Conservation (phyloP, 2,113 vertebrate species). For the Carassius auratus region DNA sequence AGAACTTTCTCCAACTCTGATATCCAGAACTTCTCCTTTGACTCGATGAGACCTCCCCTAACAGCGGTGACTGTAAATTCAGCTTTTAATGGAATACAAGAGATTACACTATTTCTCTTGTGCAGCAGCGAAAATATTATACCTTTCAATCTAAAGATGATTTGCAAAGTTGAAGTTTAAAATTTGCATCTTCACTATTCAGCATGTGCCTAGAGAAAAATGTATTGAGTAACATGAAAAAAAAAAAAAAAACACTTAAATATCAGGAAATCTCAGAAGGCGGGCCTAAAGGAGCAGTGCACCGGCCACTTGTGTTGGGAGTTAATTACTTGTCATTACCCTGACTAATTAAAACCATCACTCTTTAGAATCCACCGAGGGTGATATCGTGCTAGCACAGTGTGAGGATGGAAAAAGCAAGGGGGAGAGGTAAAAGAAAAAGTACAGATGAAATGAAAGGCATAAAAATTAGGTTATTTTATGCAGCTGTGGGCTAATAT, state of each 20-base stretch:
- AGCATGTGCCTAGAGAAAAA: constrained; percentile 23
- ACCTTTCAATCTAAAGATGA: constrained; percentile 16
- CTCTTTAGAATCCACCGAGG: constrained; percentile 24
- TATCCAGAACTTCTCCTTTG: constrained; percentile 46
- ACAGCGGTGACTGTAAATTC: constrained; percentile 7
- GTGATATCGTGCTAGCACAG: constrained; percentile 18
- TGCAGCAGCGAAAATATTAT: neutral
- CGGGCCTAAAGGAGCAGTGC: constrained; percentile 21
- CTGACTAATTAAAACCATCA: constrained; percentile 43
- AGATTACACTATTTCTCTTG: constrained; percentile 12
- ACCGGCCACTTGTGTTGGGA: constrained; percentile 21
- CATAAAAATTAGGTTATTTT: constrained; percentile 16
- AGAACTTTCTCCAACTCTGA: constrained; percentile 49
- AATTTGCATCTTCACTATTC: constrained; percentile 27
- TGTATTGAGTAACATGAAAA: neutral
- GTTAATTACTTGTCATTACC: constrained; percentile 51
- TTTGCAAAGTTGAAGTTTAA: constrained; percentile 2
- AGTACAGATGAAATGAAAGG: constrained; percentile 17
- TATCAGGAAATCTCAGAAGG: constrained; percentile 23
- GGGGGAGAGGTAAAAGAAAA: neutral
- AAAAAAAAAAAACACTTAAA: constrained; percentile 17
- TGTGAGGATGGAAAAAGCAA: neutral
- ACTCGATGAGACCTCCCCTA: constrained; percentile 24
- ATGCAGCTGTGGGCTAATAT: constrained; percentile 29
- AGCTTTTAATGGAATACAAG: constrained; percentile 31